phyloP scores from a whole-genome alignment of 2,113 vertebrate genomes.

The Pseudopodoces humilis region DNA sequence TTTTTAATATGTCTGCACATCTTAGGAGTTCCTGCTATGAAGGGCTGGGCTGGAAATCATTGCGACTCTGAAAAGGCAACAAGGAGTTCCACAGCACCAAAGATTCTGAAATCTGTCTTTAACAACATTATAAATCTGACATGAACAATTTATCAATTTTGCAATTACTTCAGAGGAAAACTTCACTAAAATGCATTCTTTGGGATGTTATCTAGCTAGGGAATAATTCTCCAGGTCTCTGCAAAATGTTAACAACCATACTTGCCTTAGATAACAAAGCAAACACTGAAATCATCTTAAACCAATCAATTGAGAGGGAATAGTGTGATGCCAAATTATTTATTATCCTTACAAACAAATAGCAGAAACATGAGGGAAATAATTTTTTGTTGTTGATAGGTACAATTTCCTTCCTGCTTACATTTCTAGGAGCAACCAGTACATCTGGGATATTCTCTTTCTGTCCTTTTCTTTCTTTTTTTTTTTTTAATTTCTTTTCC shows the following conservation, averaged over 20 bases:
- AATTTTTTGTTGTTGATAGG: not conserved
- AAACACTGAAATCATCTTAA: constrained; percentile 19
- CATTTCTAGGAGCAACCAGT: not conserved
- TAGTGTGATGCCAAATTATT: not conserved
- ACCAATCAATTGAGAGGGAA: not conserved
- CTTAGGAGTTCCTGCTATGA: not conserved
- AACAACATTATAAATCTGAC: constrained; percentile 46
- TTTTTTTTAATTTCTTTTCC: not conserved
- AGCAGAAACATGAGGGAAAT: not conserved
- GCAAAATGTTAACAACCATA: not conserved
- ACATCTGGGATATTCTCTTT: not conserved
- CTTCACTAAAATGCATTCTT: constrained; percentile 39
- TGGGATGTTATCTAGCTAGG: constrained; percentile 23
- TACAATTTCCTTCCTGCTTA: not conserved
- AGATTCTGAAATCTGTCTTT: constrained; percentile 49
- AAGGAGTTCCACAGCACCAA: constrained; percentile 36
- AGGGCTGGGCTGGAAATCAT: constrained; percentile 10
- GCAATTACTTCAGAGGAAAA: constrained; percentile 43
- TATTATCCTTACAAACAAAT: not conserved
- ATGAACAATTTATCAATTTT: constrained; percentile 59
- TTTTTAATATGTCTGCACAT: not conserved
- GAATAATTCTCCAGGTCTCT: constrained; percentile 46
- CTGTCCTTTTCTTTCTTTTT: not conserved
- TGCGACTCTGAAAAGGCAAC: not conserved
- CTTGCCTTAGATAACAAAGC: constrained; percentile 10